A percentile compares a stretch with the other conserved stretches of the same genome.
These are phyloP conservation scores for Drosophila ironensis DNA, from an alignment of 1,140 invertebrate genomes.

Conservation along the genomic window DNA sequence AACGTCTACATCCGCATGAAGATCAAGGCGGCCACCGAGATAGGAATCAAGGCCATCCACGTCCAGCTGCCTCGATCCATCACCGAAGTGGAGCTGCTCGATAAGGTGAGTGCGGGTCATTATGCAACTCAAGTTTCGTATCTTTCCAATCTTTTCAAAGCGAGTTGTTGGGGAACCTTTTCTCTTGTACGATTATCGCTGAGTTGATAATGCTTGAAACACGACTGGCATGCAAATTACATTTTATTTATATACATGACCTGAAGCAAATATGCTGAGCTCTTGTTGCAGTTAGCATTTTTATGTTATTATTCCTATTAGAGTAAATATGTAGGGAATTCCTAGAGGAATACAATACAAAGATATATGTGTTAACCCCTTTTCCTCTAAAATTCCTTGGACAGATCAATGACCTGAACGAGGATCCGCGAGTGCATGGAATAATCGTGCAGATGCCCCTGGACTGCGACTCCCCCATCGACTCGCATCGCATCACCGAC, in stretches of 20 bases:
- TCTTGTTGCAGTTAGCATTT: no score
- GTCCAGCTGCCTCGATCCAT: conserved; percentile 91
- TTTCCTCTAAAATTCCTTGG: neutral
- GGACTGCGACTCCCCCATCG: conserved; percentile 91
- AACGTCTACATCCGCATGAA: conserved; percentile 99
- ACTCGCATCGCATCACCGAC: conserved; percentile 94
- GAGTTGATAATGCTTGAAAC: no score
- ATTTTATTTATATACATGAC: neutral
- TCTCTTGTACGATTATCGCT: no score
- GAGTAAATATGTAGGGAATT: no score
- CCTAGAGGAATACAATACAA: no score
- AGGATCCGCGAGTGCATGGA: conserved; percentile 93
- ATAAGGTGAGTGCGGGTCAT: conserved; percentile 83
- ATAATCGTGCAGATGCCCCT: conserved; percentile 99
- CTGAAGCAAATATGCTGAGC: no score
- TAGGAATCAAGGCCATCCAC: conserved; percentile 93
- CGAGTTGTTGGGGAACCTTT: neutral
- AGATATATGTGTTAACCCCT: no score
- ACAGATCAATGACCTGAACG: conserved; percentile 86
- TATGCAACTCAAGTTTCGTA: conserved; percentile 19
- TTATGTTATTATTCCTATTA: no score
- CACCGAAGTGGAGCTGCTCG: conserved; percentile 88
- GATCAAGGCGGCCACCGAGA: conserved; percentile 94
- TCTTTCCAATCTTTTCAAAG: neutral
- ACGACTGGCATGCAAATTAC: no score